Percentiles rank a stretch among this genome's conserved stretches.
Evolutionary conservation across 2,797 vertebrate species (phyloP).

Genomic region (Chaenodraco wilsoni): DNA sequence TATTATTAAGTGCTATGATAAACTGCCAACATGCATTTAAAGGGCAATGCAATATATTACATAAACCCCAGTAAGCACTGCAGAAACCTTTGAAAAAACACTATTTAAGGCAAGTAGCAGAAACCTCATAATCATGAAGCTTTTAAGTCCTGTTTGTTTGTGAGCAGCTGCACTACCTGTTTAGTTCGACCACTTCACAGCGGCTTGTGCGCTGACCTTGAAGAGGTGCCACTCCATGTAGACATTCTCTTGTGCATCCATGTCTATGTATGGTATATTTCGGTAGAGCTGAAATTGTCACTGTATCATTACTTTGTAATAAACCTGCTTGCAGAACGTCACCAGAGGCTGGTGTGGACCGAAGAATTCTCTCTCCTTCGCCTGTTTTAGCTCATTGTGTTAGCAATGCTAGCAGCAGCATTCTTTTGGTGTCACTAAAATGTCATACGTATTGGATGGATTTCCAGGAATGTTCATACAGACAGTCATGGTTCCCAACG

Average conservation of each 20-base stretch:
- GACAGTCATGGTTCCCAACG: no score
- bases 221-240: slow-evolving; percentile 83
- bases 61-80: slow-evolving; percentile 79
- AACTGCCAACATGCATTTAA: slow-evolving; percentile 88
- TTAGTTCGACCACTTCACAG: slow-evolving; percentile 79
- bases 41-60: slow-evolving; percentile 84
- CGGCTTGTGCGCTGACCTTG: slow-evolving; percentile 80
- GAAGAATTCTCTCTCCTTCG: slow-evolving; percentile 30
- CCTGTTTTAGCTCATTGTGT: neutral
- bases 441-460: neutral
- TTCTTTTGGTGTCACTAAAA: neutral
- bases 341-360: slow-evolving; percentile 67
- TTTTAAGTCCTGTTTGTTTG: slow-evolving; percentile 78
- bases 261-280: slow-evolving; percentile 91
- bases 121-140: slow-evolving; percentile 77
- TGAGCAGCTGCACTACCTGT: slow-evolving; percentile 79
- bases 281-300: slow-evolving; percentile 94
- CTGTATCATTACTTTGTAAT: slow-evolving; percentile 94
- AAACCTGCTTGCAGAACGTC: slow-evolving; percentile 96
- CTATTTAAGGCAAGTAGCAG: slow-evolving; percentile 75
- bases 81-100: slow-evolving; percentile 74
- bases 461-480: neutral
- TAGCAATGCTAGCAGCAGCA: neutral
- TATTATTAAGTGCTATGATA: slow-evolving; percentile 87
- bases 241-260: slow-evolving; percentile 88